A percentile compares a stretch with the other conserved stretches of the same genome.
phyloP scores from a whole-genome alignment of 2,797 vertebrate genomes.

The Calcarius lapponicus region DNA sequence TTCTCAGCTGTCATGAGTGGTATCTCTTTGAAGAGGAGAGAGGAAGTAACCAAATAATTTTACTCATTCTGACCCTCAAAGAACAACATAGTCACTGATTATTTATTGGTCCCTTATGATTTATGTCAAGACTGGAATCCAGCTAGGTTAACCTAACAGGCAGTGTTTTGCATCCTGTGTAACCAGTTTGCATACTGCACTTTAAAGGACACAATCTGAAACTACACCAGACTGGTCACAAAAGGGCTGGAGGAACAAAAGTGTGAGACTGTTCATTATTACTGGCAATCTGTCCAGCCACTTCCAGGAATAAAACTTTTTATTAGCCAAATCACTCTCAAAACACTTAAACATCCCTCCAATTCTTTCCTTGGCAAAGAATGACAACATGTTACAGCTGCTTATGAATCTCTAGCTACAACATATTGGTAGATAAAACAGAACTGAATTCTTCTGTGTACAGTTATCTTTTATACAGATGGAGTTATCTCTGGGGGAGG shows the following conservation, averaged over 20 bases:
- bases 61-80: background rate
- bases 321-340: slow-evolving; percentile 2
- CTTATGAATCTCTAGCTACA: background rate
- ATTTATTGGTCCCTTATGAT: background rate
- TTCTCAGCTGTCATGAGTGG: background rate
- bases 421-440: background rate
- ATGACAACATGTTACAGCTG: background rate
- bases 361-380: background rate
- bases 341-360: background rate
- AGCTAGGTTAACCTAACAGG: background rate
- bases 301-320: slow-evolving; percentile 42
- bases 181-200: background rate
- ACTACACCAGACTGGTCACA: background rate
- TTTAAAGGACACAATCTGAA: background rate
- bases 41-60: background rate
- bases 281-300: background rate
- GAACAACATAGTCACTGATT: background rate
- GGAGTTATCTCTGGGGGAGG: background rate
- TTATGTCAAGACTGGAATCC: background rate
- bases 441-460: background rate
- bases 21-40: background rate
- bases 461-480: background rate
- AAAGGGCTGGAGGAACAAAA: background rate
- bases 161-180: background rate
- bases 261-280: background rate